Evolutionary conservation across 2,888 invertebrate genomes (phyloP), one percentile per base, ranked within the genome.

Genomic region (Hybos culiciformis): DNA sequence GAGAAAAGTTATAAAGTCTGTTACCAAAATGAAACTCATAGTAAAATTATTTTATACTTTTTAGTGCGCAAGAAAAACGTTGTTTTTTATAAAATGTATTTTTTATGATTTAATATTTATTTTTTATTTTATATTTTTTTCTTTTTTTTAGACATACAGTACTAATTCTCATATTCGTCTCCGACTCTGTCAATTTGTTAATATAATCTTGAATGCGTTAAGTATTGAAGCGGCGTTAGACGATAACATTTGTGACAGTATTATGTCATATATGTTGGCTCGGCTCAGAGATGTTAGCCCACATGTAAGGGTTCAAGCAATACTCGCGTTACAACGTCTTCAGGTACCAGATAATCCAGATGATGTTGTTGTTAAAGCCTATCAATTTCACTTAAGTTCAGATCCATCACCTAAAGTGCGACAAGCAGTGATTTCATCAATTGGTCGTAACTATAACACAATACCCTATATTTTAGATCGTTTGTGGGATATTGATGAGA

Each of bases 391-490:
- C 50, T 70, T 85, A 62, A 70, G 73, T 48, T 73, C 74, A 45
- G 91, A 92, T 63, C 82, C 83, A 0, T 80, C 77, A 50, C 68
- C 79, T n/a, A 79, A 80, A 39, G 87, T 88, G 0, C 72, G 80
- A 38, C 61, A 63, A 54, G 77, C 81, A 1, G 76, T 84, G 46
- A 70, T 91, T 31, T 73, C 76, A 54, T 75, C 76, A 37, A 79
- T 90, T 61, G 86, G 81, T 0, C 75, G 81, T 20, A 80, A 79
- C 51, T 73, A 74, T 33, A 70, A 73, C 34, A 83, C 85, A 4
- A 70, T 90, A 3, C 73, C 75, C 0, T 73, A 74, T 47, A 78
- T 88, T 23, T 56, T 90, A 38, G 75, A 76, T 47, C 72, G 86
- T 3, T 72, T 83, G 0, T 74, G 80, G 54, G 92, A 92, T 62